Evolutionary conservation across 2,797 vertebrate genomes (phyloP).

Genomic region (Ceryle rudis): DNA sequence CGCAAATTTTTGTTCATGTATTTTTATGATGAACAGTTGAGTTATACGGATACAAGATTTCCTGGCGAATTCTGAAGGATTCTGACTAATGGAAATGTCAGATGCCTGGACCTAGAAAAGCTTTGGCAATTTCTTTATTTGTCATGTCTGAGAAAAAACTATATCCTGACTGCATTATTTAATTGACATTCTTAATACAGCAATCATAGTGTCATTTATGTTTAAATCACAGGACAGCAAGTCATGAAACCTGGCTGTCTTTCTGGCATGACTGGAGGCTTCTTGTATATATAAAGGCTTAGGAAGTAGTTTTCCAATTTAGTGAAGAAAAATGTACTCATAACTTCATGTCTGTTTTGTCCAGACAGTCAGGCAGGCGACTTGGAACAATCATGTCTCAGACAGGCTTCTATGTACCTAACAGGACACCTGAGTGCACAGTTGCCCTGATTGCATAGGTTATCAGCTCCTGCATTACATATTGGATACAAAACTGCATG

Average conservation of each 20-base stretch:
- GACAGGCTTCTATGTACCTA: neutral
- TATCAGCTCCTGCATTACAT: neutral
- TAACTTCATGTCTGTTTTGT: neutral
- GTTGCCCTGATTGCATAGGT: neutral
- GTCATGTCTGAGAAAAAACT: conserved; percentile 36
- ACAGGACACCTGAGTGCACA: neutral
- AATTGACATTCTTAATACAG: neutral
- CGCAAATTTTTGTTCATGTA: neutral
- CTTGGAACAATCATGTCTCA: neutral
- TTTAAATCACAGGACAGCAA: conserved; percentile 44
- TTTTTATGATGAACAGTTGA: neutral
- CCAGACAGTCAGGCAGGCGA: neutral
- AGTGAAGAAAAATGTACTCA: neutral
- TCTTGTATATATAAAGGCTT: conserved; percentile 11
- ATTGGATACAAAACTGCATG: neutral
- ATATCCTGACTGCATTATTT: conserved; percentile 20
- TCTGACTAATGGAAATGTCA: conserved; percentile 29
- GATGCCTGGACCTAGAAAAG: neutral
- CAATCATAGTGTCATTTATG: neutral
- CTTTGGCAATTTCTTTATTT: conserved; percentile 48
- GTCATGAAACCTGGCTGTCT: conserved; percentile 23
- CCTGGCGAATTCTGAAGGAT: conserved; percentile 24
- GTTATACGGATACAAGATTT: conserved; percentile 13
- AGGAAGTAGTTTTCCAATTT: conserved; percentile 28
- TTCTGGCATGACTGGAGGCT: neutral